Evolutionary conservation across 53 echinoderm and acorn worm genomes (phyloP).

Genomic region (Paracentrotus lividus): DNA sequence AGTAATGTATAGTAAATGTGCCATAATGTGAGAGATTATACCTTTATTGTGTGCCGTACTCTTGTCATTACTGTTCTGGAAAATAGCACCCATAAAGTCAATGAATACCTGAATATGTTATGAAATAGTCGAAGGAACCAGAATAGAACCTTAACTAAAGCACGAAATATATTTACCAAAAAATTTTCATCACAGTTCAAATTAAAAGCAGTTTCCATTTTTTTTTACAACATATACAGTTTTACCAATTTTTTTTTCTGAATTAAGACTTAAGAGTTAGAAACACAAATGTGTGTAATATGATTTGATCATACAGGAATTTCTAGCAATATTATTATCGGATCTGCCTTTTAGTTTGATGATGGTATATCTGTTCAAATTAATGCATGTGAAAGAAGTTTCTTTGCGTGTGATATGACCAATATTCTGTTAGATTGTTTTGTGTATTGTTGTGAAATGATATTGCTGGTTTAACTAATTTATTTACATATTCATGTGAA

Average conservation of each 20-base stretch:
- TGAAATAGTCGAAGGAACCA: neutral
- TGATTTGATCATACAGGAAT: too few relatives aligned
- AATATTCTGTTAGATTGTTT: neutral
- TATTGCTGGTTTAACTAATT: neutral
- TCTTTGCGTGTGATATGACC: neutral
- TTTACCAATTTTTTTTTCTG: too few relatives aligned
- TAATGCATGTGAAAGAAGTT: neutral
- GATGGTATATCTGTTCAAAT: too few relatives aligned
- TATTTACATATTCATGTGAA: neutral
- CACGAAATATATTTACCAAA: neutral
- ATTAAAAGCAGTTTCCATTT: neutral
- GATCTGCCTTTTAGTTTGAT: too few relatives aligned
- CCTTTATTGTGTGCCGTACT: neutral
- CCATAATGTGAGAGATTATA: neutral
- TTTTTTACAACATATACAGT: too few relatives aligned
- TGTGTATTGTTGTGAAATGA: neutral
- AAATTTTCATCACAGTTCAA: neutral
- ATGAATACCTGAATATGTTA: too few relatives aligned
- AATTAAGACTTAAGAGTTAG: too few relatives aligned
- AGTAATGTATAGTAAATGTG: neutral
- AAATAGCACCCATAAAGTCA: too few relatives aligned
- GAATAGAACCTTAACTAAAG: neutral
- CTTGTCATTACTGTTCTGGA: neutral
- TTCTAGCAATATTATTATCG: too few relatives aligned
- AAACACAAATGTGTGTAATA: too few relatives aligned